Percentiles rank a stretch among this genome's conserved stretches.
These are phyloP conservation scores for Aphidius gifuensis DNA, from an alignment of 1,140 invertebrate species.

Conservation along the genomic window DNA sequence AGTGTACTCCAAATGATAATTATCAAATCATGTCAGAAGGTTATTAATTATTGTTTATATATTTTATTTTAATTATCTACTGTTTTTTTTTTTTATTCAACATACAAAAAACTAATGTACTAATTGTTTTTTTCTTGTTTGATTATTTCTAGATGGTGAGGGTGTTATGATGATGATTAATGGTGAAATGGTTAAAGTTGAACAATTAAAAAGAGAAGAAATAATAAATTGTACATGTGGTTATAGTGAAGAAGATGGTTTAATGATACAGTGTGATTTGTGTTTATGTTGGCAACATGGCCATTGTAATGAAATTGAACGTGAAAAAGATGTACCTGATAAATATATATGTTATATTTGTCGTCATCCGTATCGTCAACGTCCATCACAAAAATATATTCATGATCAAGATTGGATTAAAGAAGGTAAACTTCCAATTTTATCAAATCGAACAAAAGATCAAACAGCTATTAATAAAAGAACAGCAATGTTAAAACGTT, in stretches of 20 bases:
- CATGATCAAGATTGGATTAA: constrained; percentile 87
- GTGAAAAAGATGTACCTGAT: constrained; percentile 79
- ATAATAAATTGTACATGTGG: constrained; percentile 86
- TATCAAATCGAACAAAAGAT: constrained; percentile 45
- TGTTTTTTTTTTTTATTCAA: background rate
- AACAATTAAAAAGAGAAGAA: constrained; percentile 61
- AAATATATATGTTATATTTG: constrained; percentile 89
- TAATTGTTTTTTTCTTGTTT: constrained; percentile 14
- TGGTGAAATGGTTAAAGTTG: constrained; percentile 50
- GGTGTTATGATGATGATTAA: constrained; percentile 51
- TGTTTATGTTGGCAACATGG: constrained; percentile 95
- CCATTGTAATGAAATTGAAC: constrained; percentile 78
- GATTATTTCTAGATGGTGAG: constrained; percentile 36
- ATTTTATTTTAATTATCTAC: too few relatives aligned
- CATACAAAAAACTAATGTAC: background rate
- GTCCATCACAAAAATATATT: constrained; percentile 68
- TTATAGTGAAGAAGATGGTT: constrained; percentile 81
- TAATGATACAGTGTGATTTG: constrained; percentile 94
- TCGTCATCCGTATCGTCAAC: constrained; percentile 69
- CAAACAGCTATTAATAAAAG: constrained; percentile 49
- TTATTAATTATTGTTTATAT: too few relatives aligned
- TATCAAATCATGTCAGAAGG: too few relatives aligned
- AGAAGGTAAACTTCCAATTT: constrained; percentile 71
- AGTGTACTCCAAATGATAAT: too few relatives aligned
- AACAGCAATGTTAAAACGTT: constrained; percentile 60